Evolutionary conservation across 2,797 vertebrate species (phyloP).

Genomic region (Heliangelus exortis): DNA sequence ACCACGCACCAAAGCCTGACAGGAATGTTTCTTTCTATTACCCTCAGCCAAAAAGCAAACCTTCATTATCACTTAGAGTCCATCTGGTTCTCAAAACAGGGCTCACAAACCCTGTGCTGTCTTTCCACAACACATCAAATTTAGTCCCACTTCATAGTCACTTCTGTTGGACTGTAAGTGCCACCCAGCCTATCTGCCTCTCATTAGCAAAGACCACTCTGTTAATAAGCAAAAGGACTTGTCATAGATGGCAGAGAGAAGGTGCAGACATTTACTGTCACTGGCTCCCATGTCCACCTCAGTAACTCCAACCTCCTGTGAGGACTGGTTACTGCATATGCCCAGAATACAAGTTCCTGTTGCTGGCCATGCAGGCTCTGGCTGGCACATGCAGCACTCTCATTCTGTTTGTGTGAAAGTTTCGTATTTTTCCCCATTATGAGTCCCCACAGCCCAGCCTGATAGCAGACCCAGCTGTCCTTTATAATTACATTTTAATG

Average conservation of each 20-base stretch:
- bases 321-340: background rate
- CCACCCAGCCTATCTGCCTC: background rate
- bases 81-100: background rate
- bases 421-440: slow-evolving; percentile 46
- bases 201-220: background rate
- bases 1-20: background rate
- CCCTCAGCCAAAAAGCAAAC: background rate
- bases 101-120: background rate
- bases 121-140: background rate
- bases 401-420: slow-evolving; percentile 41
- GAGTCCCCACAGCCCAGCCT: slow-evolving; percentile 61
- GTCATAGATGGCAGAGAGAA: background rate
- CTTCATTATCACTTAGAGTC: background rate
- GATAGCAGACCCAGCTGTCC: slow-evolving; percentile 69
- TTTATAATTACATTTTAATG: slow-evolving; percentile 73
- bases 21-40: background rate
- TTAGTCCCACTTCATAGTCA: background rate
- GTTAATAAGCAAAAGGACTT: background rate
- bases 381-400: background rate
- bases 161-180: background rate
- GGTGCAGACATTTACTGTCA: background rate
- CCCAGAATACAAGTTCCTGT: background rate
- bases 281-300: background rate
- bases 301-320: background rate
- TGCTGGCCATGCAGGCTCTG: background rate